Evolutionary conservation across 2,888 invertebrate species (phyloP).

Genomic region (Hemicrepidius hirtus): DNA sequence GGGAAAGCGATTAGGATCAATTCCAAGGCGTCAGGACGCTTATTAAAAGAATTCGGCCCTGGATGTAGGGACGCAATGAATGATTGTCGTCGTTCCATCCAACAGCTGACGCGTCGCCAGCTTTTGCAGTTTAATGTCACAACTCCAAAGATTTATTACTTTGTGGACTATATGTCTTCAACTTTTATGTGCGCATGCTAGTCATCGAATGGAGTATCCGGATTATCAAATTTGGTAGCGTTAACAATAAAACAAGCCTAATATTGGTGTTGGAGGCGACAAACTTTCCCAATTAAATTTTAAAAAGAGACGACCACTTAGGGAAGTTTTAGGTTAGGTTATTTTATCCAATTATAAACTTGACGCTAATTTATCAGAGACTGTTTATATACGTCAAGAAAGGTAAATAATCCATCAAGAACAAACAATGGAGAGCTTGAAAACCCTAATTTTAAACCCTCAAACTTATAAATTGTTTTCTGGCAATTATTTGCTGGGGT

Average conservation of each 20-base stretch:
- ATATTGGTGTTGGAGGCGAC: conserved; percentile 22
- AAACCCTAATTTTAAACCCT: conserved; percentile 23
- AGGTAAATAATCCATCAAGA: conserved; percentile 60
- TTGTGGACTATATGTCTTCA: conserved; percentile 26
- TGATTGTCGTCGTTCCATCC: conserved; percentile 31
- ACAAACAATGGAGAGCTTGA: conserved; percentile 24
- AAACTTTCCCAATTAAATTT: conserved; percentile 29
- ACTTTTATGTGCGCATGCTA: conserved; percentile 28
- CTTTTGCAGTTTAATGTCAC: conserved; percentile 38
- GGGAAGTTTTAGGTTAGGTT: conserved; percentile 19
- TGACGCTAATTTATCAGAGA: conserved; percentile 27
- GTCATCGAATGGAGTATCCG: conserved; percentile 17
- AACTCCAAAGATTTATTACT: conserved; percentile 43
- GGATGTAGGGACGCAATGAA: conserved; percentile 29
- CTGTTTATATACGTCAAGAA: conserved; percentile 42
- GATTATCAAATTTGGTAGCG: conserved; percentile 26
- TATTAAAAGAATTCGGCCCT: conserved; percentile 31
- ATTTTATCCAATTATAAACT: conserved; percentile 33
- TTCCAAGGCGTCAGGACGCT: conserved; percentile 6
- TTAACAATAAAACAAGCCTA: conserved; percentile 24
- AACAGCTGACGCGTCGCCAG: conserved; percentile 30
- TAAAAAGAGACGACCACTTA: conserved; percentile 24
- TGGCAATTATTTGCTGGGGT: conserved; percentile 19
- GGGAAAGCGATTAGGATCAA: conserved; percentile 11
- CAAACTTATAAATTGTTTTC: conserved; percentile 28